Percentiles rank a stretch among this genome's conserved stretches.
These are phyloP conservation scores for Xiphophorus maculatus DNA, from an alignment of 2,113 vertebrate genomes.

Conservation along the genomic window DNA sequence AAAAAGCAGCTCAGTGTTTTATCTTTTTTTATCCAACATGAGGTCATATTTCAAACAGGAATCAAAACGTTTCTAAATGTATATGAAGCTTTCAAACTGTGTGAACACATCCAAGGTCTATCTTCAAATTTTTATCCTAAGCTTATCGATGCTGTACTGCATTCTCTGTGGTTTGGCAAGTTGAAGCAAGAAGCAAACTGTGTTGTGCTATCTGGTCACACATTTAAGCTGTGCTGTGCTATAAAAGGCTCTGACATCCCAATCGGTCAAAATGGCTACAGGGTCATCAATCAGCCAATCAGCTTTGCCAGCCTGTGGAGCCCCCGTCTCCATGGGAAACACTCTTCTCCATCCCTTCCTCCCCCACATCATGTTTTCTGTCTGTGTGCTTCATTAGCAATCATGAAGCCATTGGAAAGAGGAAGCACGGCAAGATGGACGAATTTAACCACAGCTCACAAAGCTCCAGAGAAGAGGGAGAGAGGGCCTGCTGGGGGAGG, in stretches of 20 bases:
- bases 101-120: slow-evolving; percentile 20
- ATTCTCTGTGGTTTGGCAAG: slow-evolving; percentile 9
- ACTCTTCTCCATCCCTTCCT: slow-evolving; percentile 38
- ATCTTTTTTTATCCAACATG: background rate
- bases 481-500: background rate
- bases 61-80: slow-evolving; percentile 1
- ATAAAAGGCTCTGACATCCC: slow-evolving; percentile 54
- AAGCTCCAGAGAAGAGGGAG: slow-evolving; percentile 4
- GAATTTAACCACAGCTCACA: slow-evolving; percentile 53
- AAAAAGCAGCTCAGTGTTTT: background rate
- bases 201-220: slow-evolving; percentile 20
- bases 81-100: slow-evolving; percentile 24
- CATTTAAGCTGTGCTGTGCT: slow-evolving; percentile 36
- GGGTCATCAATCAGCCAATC: slow-evolving; percentile 68
- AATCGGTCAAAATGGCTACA: slow-evolving; percentile 57
- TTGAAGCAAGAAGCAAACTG: slow-evolving; percentile 1
- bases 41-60: slow-evolving; percentile 1
- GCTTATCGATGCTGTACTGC: background rate
- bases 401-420: slow-evolving; percentile 66
- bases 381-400: slow-evolving; percentile 67
- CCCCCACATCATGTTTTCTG: slow-evolving; percentile 39
- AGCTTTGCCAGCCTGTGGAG: slow-evolving; percentile 37
- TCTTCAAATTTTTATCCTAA: background rate
- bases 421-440: slow-evolving; percentile 51
- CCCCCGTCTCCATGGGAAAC: slow-evolving; percentile 61